These are phyloP conservation scores for Actinemys pallida DNA, from an alignment of 2,113 vertebrate species.

Conservation along the genomic window DNA sequence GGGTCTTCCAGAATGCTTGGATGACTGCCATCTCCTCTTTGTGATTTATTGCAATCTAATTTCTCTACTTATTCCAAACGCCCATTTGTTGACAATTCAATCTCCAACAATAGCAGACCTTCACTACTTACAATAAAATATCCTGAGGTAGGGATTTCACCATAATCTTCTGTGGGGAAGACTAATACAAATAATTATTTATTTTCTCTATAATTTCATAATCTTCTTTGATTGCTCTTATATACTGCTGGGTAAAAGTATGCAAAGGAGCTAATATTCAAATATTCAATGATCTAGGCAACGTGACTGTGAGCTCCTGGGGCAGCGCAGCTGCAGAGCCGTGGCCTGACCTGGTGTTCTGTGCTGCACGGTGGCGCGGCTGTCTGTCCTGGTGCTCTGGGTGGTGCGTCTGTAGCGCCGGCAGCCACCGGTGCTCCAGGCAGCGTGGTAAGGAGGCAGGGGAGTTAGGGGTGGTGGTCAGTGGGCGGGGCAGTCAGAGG, in stretches of 20 bases:
- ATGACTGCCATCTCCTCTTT: conserved; percentile 27
- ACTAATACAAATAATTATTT: neutral
- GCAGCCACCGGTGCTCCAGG: no score
- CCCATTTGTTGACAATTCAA: conserved; percentile 53
- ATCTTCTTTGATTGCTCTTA: neutral
- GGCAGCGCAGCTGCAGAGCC: no score
- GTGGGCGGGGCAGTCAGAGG: no score
- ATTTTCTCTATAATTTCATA: neutral
- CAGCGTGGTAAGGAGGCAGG: no score
- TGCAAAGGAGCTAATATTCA: neutral
- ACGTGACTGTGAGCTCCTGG: no score
- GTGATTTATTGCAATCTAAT: conserved; percentile 65
- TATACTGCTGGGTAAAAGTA: conserved; percentile 50
- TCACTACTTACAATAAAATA: conserved; percentile 33
- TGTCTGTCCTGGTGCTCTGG: no score
- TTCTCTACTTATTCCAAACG: conserved; percentile 58
- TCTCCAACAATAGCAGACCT: conserved; percentile 58
- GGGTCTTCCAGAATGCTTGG: conserved; percentile 55
- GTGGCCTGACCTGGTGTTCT: no score
- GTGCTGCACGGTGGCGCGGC: no score
- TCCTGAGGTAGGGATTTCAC: conserved; percentile 44
- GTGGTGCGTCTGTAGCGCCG: no score
- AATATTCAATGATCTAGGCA: neutral
- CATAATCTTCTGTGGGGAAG: conserved; percentile 4
- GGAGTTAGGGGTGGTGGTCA: no score